Conservation (phyloP, 2,113 vertebrate genomes). For the Pseudorectes ferrugineus region DNA sequence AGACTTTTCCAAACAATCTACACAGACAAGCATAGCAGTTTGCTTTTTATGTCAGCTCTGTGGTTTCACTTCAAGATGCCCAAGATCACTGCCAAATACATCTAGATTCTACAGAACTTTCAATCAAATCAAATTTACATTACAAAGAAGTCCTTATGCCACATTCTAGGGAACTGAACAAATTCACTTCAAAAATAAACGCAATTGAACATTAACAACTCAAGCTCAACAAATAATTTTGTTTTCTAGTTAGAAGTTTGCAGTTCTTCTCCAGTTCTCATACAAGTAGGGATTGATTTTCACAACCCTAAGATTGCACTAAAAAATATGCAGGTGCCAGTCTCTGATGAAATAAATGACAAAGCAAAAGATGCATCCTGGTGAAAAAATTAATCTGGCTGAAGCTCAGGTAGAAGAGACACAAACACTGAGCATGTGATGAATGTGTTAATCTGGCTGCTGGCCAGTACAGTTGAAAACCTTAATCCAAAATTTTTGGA, state of each 20-base stretch:
- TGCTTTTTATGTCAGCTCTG: neutral
- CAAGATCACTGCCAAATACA: neutral
- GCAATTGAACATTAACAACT: constrained; percentile 57
- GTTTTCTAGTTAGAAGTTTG: neutral
- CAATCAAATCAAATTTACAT: constrained; percentile 61
- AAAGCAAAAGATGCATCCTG: neutral
- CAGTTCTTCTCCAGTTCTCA: neutral
- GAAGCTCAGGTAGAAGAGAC: neutral
- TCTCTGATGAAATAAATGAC: neutral
- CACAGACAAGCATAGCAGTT: neutral
- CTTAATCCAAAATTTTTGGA: neutral
- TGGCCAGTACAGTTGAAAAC: neutral
- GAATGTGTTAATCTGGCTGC: neutral
- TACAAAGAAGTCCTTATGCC: constrained; percentile 52
- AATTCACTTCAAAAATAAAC: constrained; percentile 58
- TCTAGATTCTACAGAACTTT: constrained; percentile 12
- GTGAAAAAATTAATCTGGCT: neutral
- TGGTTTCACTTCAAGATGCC: neutral
- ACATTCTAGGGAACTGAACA: constrained; percentile 11
- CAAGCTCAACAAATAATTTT: constrained; percentile 41
- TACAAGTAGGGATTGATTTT: neutral
- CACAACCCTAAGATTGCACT: neutral
- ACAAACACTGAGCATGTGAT: neutral
- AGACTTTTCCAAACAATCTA: neutral
- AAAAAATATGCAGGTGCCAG: neutral